These are phyloP conservation scores for Pristionchus arcanus DNA, from an alignment of 2,888 invertebrate species.

Conservation along the genomic window DNA sequence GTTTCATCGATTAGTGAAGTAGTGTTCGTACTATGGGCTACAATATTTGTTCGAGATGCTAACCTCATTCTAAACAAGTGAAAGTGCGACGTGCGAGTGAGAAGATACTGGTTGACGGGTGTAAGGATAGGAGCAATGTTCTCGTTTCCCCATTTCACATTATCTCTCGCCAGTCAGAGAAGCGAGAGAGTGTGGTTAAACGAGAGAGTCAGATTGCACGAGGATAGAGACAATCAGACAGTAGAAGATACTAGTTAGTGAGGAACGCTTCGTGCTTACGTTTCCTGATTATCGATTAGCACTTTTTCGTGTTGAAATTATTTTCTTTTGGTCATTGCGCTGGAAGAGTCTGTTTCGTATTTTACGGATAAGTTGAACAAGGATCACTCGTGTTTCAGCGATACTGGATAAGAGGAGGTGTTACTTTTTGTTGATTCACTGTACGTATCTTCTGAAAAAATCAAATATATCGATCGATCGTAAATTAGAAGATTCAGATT, in stretches of 20 bases:
- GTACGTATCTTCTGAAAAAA: too few species aligned
- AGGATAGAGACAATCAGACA: background rate
- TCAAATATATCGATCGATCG: too few species aligned
- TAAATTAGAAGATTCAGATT: background rate
- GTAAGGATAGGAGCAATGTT: background rate
- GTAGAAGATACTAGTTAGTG: background rate
- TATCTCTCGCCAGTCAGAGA: background rate
- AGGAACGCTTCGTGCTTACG: background rate
- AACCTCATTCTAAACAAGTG: background rate
- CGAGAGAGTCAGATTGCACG: background rate
- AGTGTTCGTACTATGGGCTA: too few species aligned
- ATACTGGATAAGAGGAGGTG: too few species aligned
- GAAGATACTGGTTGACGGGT: background rate
- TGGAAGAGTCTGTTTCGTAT: too few species aligned
- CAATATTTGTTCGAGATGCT: too few species aligned
- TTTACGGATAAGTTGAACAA: too few species aligned
- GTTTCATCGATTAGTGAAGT: background rate
- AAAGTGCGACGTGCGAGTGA: background rate
- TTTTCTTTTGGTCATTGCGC: too few species aligned
- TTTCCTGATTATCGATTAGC: background rate
- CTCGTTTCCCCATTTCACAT: background rate
- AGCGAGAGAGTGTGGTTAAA: background rate
- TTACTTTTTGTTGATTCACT: too few species aligned
- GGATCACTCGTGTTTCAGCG: too few species aligned
- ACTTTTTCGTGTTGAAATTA: too few species aligned